Percentiles rank a stretch among this genome's conserved stretches.
Conservation (phyloP, 2,797 vertebrate genomes). For the Hydrolagus colliei region DNA sequence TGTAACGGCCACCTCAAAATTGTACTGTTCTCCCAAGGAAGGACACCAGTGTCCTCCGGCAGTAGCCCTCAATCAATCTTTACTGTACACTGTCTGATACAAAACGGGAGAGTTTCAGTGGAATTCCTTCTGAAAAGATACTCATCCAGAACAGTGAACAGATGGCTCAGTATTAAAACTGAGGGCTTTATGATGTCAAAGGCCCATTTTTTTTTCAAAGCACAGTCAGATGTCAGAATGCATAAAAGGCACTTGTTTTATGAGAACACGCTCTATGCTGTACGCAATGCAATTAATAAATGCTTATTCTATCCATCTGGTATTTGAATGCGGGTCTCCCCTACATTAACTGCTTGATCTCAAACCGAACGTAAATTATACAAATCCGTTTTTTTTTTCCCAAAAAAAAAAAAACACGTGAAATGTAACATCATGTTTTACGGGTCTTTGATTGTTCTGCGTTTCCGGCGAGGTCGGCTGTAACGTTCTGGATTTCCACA, state of each 20-base stretch:
- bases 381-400: too few relatives aligned
- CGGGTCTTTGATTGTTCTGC: too few relatives aligned
- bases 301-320: not conserved
- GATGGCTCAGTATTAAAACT: not conserved
- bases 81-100: not conserved
- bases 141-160: too few relatives aligned
- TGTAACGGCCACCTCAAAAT: too few relatives aligned
- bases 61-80: too few relatives aligned
- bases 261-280: not conserved
- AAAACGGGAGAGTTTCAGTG: not conserved
- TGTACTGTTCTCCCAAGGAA: too few relatives aligned
- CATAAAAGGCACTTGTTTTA: not conserved
- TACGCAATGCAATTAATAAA: not conserved
- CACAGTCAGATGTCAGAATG: not conserved
- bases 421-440: too few relatives aligned
- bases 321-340: not conserved
- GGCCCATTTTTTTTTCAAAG: not conserved
- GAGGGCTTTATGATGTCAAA: not conserved
- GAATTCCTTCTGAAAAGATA: not conserved
- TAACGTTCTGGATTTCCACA: too few relatives aligned
- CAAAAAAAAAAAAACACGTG: too few relatives aligned
- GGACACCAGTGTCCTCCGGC: too few relatives aligned
- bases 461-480: too few relatives aligned
- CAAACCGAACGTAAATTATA: not conserved
- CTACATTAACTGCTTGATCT: not conserved